Conservation (phyloP, 2,797 vertebrate species). For the Limnodromus scolopaceus region DNA sequence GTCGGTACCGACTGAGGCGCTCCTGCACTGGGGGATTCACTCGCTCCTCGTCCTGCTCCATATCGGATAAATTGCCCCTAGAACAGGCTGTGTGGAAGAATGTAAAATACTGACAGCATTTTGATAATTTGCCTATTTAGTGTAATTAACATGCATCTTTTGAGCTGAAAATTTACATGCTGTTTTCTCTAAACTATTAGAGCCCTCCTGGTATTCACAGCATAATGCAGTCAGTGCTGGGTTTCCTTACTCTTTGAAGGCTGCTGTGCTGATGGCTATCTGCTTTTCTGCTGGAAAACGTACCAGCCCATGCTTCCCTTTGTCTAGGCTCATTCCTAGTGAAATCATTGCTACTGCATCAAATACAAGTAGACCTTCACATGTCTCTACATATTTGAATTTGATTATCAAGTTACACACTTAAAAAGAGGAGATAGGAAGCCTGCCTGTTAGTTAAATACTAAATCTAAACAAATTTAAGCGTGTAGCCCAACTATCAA, state of each 20-base stretch:
- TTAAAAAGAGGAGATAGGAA: neutral
- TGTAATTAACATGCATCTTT: neutral
- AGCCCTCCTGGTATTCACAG: neutral
- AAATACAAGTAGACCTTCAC: neutral
- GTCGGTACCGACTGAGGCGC: neutral
- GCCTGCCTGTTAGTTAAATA: too few relatives aligned
- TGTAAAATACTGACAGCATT: neutral
- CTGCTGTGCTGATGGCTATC: neutral
- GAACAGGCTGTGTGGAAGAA: neutral
- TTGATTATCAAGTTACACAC: neutral
- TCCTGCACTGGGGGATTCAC: neutral
- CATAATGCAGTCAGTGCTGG: neutral
- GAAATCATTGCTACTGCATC: slow-evolving; percentile 15
- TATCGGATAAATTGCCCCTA: neutral
- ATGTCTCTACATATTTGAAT: neutral
- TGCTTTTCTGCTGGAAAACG: neutral
- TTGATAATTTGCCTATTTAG: neutral
- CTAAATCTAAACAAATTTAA: neutral
- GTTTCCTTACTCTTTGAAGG: slow-evolving; percentile 8
- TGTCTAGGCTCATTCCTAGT: slow-evolving; percentile 39
- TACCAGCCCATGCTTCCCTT: neutral
- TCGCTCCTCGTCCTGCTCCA: neutral
- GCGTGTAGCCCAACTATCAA: neutral
- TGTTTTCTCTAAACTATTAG: neutral
- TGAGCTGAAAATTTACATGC: neutral